Evolutionary conservation across 2,888 invertebrate species (phyloP).

Genomic region (Nymphalis c-album): DNA sequence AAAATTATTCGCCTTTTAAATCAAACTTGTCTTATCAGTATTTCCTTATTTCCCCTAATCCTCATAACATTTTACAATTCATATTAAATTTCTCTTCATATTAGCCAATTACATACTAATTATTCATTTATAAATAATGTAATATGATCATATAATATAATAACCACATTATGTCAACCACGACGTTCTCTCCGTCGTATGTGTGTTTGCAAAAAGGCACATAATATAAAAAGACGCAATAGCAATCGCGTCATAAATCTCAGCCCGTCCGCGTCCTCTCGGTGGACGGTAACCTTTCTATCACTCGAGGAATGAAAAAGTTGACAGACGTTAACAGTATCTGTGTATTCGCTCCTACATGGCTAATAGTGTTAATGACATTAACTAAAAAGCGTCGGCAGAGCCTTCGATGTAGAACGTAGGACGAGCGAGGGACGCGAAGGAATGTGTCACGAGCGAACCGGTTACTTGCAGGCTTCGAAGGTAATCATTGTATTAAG

Average conservation of each 20-base stretch:
- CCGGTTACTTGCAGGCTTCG: not conserved
- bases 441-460: slow-evolving; percentile 4
- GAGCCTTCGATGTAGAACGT: slow-evolving; percentile 7
- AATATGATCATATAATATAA: too few species aligned
- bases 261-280: not conserved
- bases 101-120: too few species aligned
- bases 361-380: slow-evolving; percentile 25
- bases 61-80: too few species aligned
- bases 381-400: slow-evolving; percentile 10
- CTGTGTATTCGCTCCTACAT: slow-evolving; percentile 12
- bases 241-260: not conserved
- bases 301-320: slow-evolving; percentile 7
- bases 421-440: not conserved
- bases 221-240: not conserved
- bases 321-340: slow-evolving; percentile 15
- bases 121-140: too few species aligned
- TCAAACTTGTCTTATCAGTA: too few species aligned
- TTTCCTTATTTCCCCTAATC: too few species aligned
- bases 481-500: not conserved
- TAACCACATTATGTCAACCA: too few species aligned
- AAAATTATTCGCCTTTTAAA: too few species aligned
- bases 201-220: too few species aligned
- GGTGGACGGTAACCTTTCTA: not conserved
- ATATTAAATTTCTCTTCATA: too few species aligned
- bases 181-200: too few species aligned